phyloP scores from a whole-genome alignment of 2,888 invertebrate species.

The Pinctada fucata region DNA sequence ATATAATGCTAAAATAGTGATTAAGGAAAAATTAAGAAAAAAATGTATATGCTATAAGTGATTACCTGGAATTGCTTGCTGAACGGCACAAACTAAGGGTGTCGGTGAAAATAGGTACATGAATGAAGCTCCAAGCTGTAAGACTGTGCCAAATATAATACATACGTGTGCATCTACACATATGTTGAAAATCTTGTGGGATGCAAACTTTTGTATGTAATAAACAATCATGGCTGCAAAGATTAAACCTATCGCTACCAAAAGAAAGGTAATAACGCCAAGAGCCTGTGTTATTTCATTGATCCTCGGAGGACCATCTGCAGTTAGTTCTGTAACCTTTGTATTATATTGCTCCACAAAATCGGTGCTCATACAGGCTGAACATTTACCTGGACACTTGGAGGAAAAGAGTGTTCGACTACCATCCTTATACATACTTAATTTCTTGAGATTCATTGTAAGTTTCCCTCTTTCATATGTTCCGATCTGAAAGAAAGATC shows the following conservation, averaged over 20 bases:
- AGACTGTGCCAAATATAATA: conserved; percentile 13
- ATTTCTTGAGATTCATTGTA: conserved; percentile 19
- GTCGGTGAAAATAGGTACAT: conserved; percentile 19
- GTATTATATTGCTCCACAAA: conserved; percentile 15
- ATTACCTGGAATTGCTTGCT: conserved; percentile 26
- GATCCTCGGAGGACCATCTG: conserved; percentile 7
- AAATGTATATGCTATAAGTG: too few relatives aligned
- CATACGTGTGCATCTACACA: conserved; percentile 22
- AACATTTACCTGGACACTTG: conserved; percentile 20
- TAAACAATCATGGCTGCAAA: neutral
- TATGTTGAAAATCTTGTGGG: conserved; percentile 21
- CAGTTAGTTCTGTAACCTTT: neutral
- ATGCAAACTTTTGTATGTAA: neutral
- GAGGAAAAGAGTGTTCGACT: conserved; percentile 11
- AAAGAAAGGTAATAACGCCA: conserved; percentile 15
- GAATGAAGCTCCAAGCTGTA: conserved; percentile 5
- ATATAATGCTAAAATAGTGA: too few relatives aligned
- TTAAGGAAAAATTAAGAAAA: too few relatives aligned
- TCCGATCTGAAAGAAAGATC: conserved; percentile 19
- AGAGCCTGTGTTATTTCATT: conserved; percentile 12
- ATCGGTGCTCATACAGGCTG: conserved; percentile 7
- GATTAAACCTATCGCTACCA: neutral
- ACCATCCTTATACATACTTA: conserved; percentile 27
- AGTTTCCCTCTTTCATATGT: conserved; percentile 4
- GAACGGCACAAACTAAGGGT: conserved; percentile 26